Conservation (phyloP, 2,888 invertebrate genomes). For the Mycalesis mineus region DNA sequence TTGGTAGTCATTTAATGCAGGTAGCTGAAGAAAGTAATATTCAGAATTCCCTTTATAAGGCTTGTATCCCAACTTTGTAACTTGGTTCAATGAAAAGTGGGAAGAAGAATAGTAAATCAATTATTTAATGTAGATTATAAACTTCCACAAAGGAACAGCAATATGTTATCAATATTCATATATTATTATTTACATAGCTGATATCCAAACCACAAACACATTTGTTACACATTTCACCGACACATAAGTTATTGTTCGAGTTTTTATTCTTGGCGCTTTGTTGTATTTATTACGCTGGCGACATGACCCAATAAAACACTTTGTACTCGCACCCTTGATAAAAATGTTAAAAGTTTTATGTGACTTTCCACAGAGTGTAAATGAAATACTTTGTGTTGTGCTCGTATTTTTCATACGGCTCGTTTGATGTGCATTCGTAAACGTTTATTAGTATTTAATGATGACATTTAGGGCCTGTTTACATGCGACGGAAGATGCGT, state of each 20-base stretch:
- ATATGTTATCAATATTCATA: too few species aligned
- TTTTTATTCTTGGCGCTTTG: slow-evolving; percentile 17
- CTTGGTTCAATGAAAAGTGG: too few species aligned
- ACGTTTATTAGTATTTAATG: neutral
- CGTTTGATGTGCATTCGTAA: neutral
- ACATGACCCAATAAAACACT: slow-evolving; percentile 17
- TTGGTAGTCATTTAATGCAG: too few species aligned
- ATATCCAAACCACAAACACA: neutral
- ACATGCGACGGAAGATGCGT: too few species aligned
- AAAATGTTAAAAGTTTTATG: slow-evolving; percentile 8
- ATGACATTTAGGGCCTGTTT: too few species aligned
- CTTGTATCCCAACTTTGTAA: too few species aligned
- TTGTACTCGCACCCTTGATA: slow-evolving; percentile 7
- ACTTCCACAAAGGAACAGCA: too few species aligned
- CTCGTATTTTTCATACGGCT: neutral
- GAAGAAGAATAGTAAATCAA: too few species aligned
- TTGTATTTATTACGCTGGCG: slow-evolving; percentile 15
- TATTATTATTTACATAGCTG: too few species aligned
- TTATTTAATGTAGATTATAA: too few species aligned
- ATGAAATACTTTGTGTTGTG: neutral
- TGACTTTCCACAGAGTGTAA: slow-evolving; percentile 1
- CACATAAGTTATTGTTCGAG: slow-evolving; percentile 8
- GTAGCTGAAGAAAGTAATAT: too few species aligned
- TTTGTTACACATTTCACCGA: slow-evolving; percentile 3
- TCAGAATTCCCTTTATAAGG: too few species aligned